These are phyloP conservation scores for Lates japonicus DNA, from an alignment of 2,797 vertebrate genomes.

Conservation along the genomic window DNA sequence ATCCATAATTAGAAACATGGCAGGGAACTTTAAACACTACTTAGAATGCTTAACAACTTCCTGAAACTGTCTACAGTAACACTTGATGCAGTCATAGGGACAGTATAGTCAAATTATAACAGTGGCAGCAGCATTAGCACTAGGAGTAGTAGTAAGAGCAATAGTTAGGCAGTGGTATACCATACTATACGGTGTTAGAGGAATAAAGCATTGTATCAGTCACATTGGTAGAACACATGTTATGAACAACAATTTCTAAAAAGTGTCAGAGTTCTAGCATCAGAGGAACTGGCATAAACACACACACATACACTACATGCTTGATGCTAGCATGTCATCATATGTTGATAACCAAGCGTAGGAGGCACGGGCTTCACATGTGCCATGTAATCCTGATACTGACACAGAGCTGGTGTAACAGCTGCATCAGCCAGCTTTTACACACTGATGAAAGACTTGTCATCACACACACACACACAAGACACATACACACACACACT, in stretches of 20 bases:
- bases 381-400: constrained; percentile 78
- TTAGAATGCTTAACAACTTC: not conserved
- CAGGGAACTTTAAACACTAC: not conserved
- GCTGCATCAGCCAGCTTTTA: constrained; percentile 75
- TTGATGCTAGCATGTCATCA: constrained; percentile 63
- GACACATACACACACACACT: constrained; percentile 35
- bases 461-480: constrained; percentile 38
- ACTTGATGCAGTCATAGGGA: not conserved
- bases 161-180: not conserved
- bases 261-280: constrained; percentile 19
- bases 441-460: constrained; percentile 70
- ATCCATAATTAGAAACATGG: not conserved
- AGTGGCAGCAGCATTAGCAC: not conserved
- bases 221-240: not conserved
- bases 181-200: not conserved
- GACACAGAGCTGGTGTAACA: constrained; percentile 71
- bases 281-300: not conserved
- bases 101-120: not conserved
- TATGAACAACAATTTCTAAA: not conserved
- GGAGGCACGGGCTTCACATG: constrained; percentile 69
- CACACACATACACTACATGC: constrained; percentile 32
- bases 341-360: constrained; percentile 61
- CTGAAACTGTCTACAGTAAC: not conserved
- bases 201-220: not conserved
- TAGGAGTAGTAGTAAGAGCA: not conserved